A percentile compares a stretch with the other conserved stretches of the same genome.
Conservation (phyloP, 2,888 invertebrate genomes). For the Diadegma fenestrale region DNA sequence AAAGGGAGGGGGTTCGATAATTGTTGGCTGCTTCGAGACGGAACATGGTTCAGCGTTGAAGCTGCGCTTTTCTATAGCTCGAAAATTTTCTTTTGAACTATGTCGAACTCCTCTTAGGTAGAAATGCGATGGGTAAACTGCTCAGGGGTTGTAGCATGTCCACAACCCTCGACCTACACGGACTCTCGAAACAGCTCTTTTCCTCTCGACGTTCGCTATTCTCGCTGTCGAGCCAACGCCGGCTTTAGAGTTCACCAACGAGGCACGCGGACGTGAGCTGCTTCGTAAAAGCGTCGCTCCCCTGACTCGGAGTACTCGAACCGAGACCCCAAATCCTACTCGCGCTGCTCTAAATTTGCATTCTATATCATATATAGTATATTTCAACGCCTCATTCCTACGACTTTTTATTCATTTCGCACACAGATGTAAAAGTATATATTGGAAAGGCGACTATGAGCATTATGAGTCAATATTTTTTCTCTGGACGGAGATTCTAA, state of each 20-base stretch:
- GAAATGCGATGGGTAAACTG: slow-evolving; percentile 48
- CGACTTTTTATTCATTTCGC: slow-evolving; percentile 3
- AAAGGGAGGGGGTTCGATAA: slow-evolving; percentile 67
- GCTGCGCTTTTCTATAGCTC: slow-evolving; percentile 26
- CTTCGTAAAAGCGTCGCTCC: slow-evolving; percentile 53
- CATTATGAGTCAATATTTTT: neutral
- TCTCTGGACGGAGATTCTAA: neutral
- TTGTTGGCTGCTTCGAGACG: slow-evolving; percentile 55
- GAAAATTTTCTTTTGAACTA: slow-evolving; percentile 17
- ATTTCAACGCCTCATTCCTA: neutral
- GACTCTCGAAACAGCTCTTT: slow-evolving; percentile 30
- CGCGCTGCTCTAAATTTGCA: slow-evolving; percentile 19
- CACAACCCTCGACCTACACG: slow-evolving; percentile 46
- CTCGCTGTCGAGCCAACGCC: slow-evolving; percentile 43
- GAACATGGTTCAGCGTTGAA: slow-evolving; percentile 47
- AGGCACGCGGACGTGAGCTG: slow-evolving; percentile 66
- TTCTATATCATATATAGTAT: slow-evolving; percentile 28
- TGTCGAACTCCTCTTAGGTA: slow-evolving; percentile 33
- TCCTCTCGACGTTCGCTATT: slow-evolving; percentile 44
- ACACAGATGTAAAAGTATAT: neutral
- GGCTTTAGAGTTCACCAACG: slow-evolving; percentile 61
- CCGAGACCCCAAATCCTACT: slow-evolving; percentile 51
- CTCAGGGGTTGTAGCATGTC: slow-evolving; percentile 30
- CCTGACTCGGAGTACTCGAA: slow-evolving; percentile 20
- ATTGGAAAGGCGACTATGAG: neutral